These are phyloP conservation scores for Apis mellifera DNA, from an alignment of 1,140 invertebrate species.

Conservation along the genomic window Amel_HAv3.1 CM009939.2:11968001-11968500, in stretches of 20 bases:
- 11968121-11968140: too few species aligned
- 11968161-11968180: too few species aligned
- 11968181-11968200: too few species aligned
- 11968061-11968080: background rate
- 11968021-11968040: constrained; percentile 20
- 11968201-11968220: too few species aligned
- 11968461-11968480: constrained; percentile 39
- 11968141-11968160: too few species aligned
- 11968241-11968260: background rate
- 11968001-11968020: constrained; percentile 37
- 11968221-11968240: background rate
- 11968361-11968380: constrained; percentile 5
- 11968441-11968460: constrained; percentile 76
- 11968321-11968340: constrained; percentile 12
- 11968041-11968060: background rate
- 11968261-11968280: background rate
- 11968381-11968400: constrained; percentile 10
- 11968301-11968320: background rate
- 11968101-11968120: background rate
- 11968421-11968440: constrained; percentile 70
- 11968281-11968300: too few species aligned
- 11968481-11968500: constrained; percentile 65
- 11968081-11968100: background rate
- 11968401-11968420: constrained; percentile 3
- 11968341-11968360: background rate